Conservation (phyloP, 2,888 invertebrate genomes). For the Augiades crinisus region DNA sequence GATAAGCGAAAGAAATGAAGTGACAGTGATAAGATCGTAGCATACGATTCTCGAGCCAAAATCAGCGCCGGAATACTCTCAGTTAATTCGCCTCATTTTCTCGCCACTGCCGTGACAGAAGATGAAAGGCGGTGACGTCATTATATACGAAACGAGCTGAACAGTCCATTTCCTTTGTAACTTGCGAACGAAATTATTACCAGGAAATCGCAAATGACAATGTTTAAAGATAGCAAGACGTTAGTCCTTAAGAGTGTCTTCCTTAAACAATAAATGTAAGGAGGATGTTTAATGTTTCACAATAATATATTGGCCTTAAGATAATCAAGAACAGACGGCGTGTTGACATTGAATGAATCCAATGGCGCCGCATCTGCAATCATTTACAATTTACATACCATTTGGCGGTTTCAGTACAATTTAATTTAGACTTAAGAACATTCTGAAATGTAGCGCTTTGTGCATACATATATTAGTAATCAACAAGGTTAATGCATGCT, state of each 20-base stretch:
- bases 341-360: conserved; percentile 19
- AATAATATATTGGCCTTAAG: conserved; percentile 19
- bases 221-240: conserved; percentile 18
- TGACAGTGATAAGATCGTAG: background rate
- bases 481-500: conserved; percentile 3
- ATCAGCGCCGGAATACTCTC: background rate
- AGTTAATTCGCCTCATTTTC: background rate
- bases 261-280: conserved; percentile 4
- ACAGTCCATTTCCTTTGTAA: conserved; percentile 17
- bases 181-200: conserved; percentile 7
- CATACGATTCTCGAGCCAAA: background rate
- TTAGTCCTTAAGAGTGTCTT: conserved; percentile 3
- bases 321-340: conserved; percentile 13
- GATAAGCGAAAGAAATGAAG: conserved; percentile 8
- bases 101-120: background rate
- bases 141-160: conserved; percentile 8
- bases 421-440: background rate
- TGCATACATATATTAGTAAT: background rate
- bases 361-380: conserved; percentile 15
- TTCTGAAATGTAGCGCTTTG: background rate
- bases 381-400: conserved; percentile 15
- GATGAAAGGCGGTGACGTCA: conserved; percentile 12
- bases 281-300: conserved; percentile 19
- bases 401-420: background rate
- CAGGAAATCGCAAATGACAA: conserved; percentile 6